Conservation (phyloP, 1,140 invertebrate species). For the Vanessa tameamea region DNA sequence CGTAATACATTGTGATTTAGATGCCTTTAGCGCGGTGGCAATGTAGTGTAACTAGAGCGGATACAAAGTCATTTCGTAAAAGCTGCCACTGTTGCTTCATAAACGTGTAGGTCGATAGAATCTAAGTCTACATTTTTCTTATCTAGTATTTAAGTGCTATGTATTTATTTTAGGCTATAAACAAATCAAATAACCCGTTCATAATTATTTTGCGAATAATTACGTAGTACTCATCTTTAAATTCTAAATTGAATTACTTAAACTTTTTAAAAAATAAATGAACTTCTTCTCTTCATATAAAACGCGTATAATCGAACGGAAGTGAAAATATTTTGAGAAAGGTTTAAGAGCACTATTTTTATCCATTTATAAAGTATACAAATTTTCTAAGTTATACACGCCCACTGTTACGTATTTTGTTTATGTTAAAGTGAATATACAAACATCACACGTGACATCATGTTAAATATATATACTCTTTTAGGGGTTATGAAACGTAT, state of each 20-base stretch:
- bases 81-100: slow-evolving; percentile 61
- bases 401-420: slow-evolving; percentile 34
- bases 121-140: slow-evolving; percentile 22
- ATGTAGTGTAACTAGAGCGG: slow-evolving; percentile 37
- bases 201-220: background rate
- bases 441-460: slow-evolving; percentile 17
- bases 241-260: background rate
- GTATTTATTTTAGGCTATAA: background rate
- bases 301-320: slow-evolving; percentile 16
- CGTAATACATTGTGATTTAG: slow-evolving; percentile 70
- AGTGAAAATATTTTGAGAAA: slow-evolving; percentile 66
- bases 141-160: slow-evolving; percentile 5
- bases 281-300: background rate
- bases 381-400: slow-evolving; percentile 16
- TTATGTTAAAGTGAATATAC: slow-evolving; percentile 20
- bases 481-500: slow-evolving; percentile 9
- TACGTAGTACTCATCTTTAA: too few relatives aligned
- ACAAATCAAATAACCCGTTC: background rate
- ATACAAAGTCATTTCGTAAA: slow-evolving; percentile 23
- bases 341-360: slow-evolving; percentile 65
- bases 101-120: slow-evolving; percentile 11
- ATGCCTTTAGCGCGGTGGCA: slow-evolving; percentile 71
- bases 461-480: slow-evolving; percentile 9
- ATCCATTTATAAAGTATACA: slow-evolving; percentile 43
- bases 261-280: background rate